Conservation (phyloP, 2,113 vertebrate species). For the Shinisaurus crocodilurus region DNA sequence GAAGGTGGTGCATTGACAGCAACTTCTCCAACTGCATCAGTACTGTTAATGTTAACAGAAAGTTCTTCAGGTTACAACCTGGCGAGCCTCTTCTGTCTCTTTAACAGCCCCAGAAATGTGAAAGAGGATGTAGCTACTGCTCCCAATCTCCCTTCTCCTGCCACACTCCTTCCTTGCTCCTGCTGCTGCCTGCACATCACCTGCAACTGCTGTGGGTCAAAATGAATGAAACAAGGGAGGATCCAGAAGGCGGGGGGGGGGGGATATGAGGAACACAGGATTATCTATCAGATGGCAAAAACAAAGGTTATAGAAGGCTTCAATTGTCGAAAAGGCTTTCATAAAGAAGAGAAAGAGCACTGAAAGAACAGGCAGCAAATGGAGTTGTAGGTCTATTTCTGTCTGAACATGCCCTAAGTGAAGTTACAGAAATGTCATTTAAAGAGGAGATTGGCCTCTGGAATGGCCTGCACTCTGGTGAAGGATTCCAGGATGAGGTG, state of each 20-base stretch:
- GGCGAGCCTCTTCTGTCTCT: background rate
- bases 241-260: background rate
- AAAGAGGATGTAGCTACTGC: background rate
- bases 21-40: background rate
- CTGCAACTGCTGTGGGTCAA: background rate
- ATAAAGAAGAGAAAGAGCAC: background rate
- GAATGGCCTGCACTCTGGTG: background rate
- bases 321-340: background rate
- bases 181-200: background rate
- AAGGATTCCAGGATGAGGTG: background rate
- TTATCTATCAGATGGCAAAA: background rate
- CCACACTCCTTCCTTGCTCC: background rate
- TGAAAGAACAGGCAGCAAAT: background rate
- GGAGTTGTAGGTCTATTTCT: no score
- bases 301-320: background rate
- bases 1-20: background rate
- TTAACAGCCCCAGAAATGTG: background rate
- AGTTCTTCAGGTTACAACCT: background rate
- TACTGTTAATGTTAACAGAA: background rate
- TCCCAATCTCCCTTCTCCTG: background rate
- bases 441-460: background rate
- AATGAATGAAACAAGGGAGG: background rate
- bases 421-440: background rate
- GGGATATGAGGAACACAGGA: background rate
- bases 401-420: background rate